These are phyloP conservation scores for Poeciliopsis prolifica DNA, from an alignment of 2,113 vertebrate genomes.

Conservation along the genomic window DNA sequence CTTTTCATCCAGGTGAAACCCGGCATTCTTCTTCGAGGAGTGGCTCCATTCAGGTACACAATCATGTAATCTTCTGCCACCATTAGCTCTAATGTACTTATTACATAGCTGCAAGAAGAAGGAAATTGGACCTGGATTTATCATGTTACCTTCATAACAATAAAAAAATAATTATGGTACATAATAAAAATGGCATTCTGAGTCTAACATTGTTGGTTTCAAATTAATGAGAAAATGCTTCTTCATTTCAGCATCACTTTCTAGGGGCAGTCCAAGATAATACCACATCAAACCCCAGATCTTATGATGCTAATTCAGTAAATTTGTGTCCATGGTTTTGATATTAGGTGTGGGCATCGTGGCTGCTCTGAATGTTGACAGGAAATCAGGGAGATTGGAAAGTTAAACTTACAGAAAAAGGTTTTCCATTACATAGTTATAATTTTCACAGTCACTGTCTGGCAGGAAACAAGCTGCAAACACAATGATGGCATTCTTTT, in stretches of 20 bases:
- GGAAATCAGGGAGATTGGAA: neutral
- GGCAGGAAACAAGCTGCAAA: conserved; percentile 97
- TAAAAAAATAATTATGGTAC: neutral
- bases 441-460: conserved; percentile 91
- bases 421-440: conserved; percentile 98
- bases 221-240: no score
- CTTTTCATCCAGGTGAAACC: conserved; percentile 96
- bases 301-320: neutral
- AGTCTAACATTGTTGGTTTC: no score
- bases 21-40: conserved; percentile 94
- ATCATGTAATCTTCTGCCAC: conserved; percentile 99
- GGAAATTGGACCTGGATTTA: neutral
- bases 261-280: neutral
- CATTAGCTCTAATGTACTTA: conserved; percentile 96
- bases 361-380: neutral
- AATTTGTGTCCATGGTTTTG: neutral
- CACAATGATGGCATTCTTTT: conserved; percentile 96
- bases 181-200: no score
- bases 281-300: neutral
- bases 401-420: conserved; percentile 92
- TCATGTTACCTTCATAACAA: neutral
- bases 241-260: neutral
- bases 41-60: conserved; percentile 96
- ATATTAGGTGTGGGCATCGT: neutral
- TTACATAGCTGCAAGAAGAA: conserved; percentile 86